Percentiles rank a stretch among this genome's conserved stretches.
Conservation (phyloP, 2,797 vertebrate species). For the Acrossocheilus fasciatus region DNA sequence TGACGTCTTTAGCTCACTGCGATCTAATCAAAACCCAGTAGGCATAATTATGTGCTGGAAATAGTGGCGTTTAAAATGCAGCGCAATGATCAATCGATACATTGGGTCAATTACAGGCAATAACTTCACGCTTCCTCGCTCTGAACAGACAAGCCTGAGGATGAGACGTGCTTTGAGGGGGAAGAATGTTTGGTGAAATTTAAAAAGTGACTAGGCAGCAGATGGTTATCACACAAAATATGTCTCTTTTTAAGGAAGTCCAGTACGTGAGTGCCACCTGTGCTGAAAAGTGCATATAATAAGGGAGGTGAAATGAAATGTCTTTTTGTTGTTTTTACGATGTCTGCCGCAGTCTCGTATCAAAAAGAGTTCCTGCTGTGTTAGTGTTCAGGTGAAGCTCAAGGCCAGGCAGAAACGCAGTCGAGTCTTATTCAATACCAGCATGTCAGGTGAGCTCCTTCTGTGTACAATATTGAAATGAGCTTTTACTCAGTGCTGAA, state of each 20-base stretch:
- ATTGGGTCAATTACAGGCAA: slow-evolving; percentile 66
- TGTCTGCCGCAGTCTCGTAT: slow-evolving; percentile 66
- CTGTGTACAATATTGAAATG: slow-evolving; percentile 45
- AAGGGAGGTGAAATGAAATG: slow-evolving; percentile 60
- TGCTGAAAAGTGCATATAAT: slow-evolving; percentile 61
- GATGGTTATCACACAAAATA: slow-evolving; percentile 22
- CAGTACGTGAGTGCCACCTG: neutral
- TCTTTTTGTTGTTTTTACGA: slow-evolving; percentile 65
- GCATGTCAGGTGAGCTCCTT: slow-evolving; percentile 34
- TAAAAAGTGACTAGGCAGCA: neutral
- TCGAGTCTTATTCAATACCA: slow-evolving; percentile 59
- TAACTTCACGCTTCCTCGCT: slow-evolving; percentile 33
- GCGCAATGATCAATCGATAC: slow-evolving; percentile 66
- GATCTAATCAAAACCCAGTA: slow-evolving; percentile 74
- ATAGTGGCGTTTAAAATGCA: slow-evolving; percentile 69
- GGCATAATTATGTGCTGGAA: slow-evolving; percentile 76
- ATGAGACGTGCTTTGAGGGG: slow-evolving; percentile 29
- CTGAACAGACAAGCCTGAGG: slow-evolving; percentile 17
- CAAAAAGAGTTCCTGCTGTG: slow-evolving; percentile 72
- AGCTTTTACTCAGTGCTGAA: slow-evolving; percentile 36
- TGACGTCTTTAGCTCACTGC: slow-evolving; percentile 74
- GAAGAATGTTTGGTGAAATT: slow-evolving; percentile 19
- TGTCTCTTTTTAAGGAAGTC: slow-evolving; percentile 6
- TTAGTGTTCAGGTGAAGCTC: slow-evolving; percentile 78
- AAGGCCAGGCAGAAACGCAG: slow-evolving; percentile 71